Evolutionary conservation across 37 sponge, comb jelly and placozoan genomes (phyloP).

Genomic region (Crambe crambe): DNA sequence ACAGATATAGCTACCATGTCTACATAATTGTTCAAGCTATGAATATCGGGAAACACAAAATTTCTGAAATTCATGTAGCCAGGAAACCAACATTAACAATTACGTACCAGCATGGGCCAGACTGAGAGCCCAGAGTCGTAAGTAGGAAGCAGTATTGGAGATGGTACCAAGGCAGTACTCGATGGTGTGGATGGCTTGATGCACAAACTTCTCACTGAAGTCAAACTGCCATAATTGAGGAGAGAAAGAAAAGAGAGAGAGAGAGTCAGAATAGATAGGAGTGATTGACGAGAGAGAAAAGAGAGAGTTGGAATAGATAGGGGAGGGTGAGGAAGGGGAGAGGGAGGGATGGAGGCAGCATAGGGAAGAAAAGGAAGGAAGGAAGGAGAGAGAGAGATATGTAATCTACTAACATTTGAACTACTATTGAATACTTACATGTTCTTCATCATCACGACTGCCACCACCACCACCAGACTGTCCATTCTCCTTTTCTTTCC

Average conservation of each 20-base stretch:
- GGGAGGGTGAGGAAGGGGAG: constrained; percentile 9
- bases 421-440: not conserved
- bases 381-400: not conserved
- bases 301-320: no score
- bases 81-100: not conserved
- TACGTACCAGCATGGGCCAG: constrained; percentile 95
- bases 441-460: not conserved
- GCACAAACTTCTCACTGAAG: constrained; percentile 80
- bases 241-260: not conserved
- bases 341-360: not conserved
- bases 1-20: not conserved
- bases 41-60: not conserved
- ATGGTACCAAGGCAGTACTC: constrained; percentile 99
- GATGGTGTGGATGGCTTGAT: constrained; percentile 98
- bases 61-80: not conserved
- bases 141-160: constrained; percentile 99
- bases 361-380: constrained; percentile 2
- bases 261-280: not conserved
- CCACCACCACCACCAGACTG: not conserved
- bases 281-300: not conserved
- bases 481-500: not conserved
- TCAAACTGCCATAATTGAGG: constrained; percentile 40
- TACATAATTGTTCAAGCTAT: not conserved
- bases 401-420: no score
- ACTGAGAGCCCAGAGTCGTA: constrained; percentile 99